Percentiles rank a stretch among this genome's conserved stretches.
Evolutionary conservation across 2,113 vertebrate genomes (phyloP).

Genomic region (Mirounga angustirostris): DNA sequence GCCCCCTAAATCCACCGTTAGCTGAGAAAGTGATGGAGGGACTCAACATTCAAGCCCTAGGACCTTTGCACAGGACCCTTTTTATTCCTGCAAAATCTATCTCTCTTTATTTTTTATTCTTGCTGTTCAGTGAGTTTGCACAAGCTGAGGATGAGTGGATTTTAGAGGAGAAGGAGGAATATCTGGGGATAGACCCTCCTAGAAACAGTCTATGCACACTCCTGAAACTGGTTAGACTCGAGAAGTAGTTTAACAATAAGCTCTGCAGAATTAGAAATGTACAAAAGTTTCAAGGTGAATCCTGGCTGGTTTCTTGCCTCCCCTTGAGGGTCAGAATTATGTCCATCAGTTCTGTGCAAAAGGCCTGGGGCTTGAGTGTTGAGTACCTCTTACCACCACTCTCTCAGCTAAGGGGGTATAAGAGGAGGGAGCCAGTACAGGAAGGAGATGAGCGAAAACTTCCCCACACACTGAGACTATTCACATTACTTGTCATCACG

Average conservation of each 20-base stretch:
- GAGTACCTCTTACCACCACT: not conserved
- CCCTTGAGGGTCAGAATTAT: constrained; percentile 77
- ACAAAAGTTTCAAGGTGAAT: constrained; percentile 69
- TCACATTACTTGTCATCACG: fast-evolving
- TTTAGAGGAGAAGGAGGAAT: constrained; percentile 33
- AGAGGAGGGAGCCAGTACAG: not conserved
- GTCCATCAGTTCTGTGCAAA: constrained; percentile 82
- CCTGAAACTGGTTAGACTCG: constrained; percentile 73
- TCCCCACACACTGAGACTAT: not conserved
- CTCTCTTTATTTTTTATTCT: constrained; percentile 69
- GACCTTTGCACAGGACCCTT: not conserved
- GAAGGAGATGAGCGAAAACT: not conserved
- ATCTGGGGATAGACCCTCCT: constrained; percentile 42
- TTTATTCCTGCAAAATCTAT: constrained; percentile 17
- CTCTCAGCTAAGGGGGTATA: not conserved
- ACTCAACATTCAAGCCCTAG: not conserved
- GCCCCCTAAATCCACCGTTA: not conserved
- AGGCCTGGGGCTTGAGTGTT: constrained; percentile 71
- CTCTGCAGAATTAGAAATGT: constrained; percentile 82
- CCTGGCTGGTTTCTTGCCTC: constrained; percentile 70
- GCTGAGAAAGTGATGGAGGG: not conserved
- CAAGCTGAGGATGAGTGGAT: constrained; percentile 53
- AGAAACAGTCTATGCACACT: constrained; percentile 56
- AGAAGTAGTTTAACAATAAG: constrained; percentile 80
- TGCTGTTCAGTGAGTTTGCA: constrained; percentile 56